These are phyloP conservation scores for Eira barbara DNA, from an alignment of 2,113 vertebrate genomes.

Conservation along the genomic window DNA sequence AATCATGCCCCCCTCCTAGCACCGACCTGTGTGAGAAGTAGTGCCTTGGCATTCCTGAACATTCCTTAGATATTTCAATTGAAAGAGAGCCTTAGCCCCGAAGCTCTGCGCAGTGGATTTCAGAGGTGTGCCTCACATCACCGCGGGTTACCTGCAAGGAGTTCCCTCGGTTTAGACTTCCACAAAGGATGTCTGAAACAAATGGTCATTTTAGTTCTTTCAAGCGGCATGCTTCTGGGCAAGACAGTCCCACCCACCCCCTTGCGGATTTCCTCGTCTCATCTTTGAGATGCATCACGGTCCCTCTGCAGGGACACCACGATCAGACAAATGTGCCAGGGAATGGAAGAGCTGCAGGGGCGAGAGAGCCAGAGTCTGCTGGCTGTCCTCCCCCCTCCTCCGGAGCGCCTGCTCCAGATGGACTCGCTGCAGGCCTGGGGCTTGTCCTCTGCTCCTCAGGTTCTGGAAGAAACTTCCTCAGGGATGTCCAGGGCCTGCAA, in stretches of 20 bases:
- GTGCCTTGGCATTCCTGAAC: neutral
- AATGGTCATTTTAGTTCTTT: neutral
- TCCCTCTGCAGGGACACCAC: neutral
- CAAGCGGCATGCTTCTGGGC: too few relatives aligned
- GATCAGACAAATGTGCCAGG: neutral
- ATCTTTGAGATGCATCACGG: rapidly evolving
- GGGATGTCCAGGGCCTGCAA: neutral
- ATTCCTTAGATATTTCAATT: neutral
- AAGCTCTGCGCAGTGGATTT: neutral
- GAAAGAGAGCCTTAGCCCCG: neutral
- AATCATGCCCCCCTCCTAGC: neutral
- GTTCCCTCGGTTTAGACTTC: neutral
- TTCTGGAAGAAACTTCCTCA: neutral
- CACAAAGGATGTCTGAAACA: neutral
- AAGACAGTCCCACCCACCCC: neutral
- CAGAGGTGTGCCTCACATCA: neutral
- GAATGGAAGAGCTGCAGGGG: neutral
- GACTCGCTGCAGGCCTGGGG: rapidly evolving
- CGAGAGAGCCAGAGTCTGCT: rapidly evolving
- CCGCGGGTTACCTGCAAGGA: neutral
- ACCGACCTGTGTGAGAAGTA: neutral
- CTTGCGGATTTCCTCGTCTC: neutral
- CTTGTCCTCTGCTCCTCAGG: neutral
- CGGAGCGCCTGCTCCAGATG: rapidly evolving
- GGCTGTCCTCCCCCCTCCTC: rapidly evolving